phyloP scores from a whole-genome alignment of 2,113 vertebrate species.

The Micronycteris hirsuta region DNA sequence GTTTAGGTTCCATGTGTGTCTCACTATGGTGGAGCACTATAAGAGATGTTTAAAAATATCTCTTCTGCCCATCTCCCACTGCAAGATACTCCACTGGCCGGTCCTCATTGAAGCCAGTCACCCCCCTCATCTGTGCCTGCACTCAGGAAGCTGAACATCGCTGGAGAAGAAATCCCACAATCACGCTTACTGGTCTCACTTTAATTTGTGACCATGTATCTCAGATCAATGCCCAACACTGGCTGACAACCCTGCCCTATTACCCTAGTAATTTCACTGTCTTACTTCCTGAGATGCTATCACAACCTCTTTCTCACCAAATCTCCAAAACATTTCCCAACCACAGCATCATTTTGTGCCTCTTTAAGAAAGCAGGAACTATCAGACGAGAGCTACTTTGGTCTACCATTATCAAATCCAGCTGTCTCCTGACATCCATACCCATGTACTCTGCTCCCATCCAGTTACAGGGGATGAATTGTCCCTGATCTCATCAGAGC shows the following conservation, averaged over 20 bases:
- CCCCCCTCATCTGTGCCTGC: not conserved
- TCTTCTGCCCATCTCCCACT: not conserved
- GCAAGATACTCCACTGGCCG: not conserved
- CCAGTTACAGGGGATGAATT: not conserved
- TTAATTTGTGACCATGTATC: not conserved
- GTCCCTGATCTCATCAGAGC: not conserved
- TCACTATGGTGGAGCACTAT: accelerated
- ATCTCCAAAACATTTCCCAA: not conserved
- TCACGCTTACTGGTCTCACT: not conserved
- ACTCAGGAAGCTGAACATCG: not conserved
- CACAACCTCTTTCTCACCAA: not conserved
- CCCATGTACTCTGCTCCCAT: not conserved
- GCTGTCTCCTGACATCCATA: not conserved
- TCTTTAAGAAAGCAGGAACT: not conserved
- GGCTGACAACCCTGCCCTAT: not conserved
- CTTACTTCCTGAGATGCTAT: not conserved
- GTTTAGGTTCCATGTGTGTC: not conserved
- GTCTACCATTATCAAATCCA: not conserved
- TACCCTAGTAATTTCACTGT: not conserved
- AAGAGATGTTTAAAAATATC: not conserved
- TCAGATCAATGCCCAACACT: not conserved
- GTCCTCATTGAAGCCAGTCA: not conserved
- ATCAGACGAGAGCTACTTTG: not conserved
- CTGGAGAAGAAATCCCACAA: not conserved
- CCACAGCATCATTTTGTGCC: not conserved